Conservation (phyloP, 2,888 invertebrate species). For the Gibbula magus region DNA sequence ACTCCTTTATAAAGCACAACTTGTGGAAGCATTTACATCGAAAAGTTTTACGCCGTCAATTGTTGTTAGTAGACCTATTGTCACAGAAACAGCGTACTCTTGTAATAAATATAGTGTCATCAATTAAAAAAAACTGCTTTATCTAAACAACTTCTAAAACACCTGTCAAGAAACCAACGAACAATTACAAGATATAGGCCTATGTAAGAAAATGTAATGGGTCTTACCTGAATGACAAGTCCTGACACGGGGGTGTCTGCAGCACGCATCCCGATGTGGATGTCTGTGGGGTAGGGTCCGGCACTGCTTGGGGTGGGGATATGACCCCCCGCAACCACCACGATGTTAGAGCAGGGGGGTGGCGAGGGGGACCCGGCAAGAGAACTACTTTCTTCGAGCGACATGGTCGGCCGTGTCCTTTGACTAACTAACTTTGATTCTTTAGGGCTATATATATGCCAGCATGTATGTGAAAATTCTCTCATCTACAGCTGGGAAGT, state of each 20-base stretch:
- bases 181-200: no score
- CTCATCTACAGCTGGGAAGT: slow-evolving; percentile 4
- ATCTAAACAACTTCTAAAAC: no score
- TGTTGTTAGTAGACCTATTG: no score
- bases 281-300: slow-evolving; percentile 46
- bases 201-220: no score
- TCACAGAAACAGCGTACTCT: no score
- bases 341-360: slow-evolving; percentile 27
- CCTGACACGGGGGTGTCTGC: slow-evolving; percentile 32
- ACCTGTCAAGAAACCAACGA: no score
- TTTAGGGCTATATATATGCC: neutral
- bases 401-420: neutral
- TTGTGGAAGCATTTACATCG: no score
- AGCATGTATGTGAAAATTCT: slow-evolving; percentile 23
- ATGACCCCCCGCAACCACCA: slow-evolving; percentile 40
- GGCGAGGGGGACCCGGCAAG: neutral
- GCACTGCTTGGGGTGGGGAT: slow-evolving; percentile 38
- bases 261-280: slow-evolving; percentile 39
- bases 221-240: slow-evolving; percentile 41
- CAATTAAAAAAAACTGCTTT: no score
- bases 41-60: no score
- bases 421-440: neutral
- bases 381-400: neutral
- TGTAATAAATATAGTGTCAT: no score
- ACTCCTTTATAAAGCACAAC: no score